A percentile compares a stretch with the other conserved stretches of the same genome.
phyloP scores from a whole-genome alignment of 1,140 invertebrate genomes.

The Lepidurus packardi region DNA sequence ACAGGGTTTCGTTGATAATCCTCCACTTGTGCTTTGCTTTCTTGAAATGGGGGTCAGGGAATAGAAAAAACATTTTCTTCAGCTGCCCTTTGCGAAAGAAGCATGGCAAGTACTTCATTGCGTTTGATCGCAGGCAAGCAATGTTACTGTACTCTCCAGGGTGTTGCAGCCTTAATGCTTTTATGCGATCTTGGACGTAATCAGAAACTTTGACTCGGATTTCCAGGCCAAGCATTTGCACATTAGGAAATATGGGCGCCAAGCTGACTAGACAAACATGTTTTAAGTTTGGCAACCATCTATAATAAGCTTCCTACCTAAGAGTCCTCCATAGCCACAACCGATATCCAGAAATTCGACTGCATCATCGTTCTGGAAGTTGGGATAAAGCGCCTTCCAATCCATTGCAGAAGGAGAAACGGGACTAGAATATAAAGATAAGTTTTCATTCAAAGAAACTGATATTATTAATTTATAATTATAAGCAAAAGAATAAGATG shows the following conservation, averaged over 20 bases:
- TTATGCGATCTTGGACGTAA: conserved; percentile 93
- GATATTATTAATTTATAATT: not conserved
- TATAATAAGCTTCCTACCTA: conserved; percentile 55
- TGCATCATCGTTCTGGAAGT: conserved; percentile 42
- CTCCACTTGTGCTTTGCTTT: conserved; percentile 99
- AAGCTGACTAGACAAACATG: conserved; percentile 64
- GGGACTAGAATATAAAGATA: conserved; percentile 57
- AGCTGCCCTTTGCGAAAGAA: conserved; percentile 93
- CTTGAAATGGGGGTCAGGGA: conserved; percentile 99
- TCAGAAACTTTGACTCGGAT: conserved; percentile 97
- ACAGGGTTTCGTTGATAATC: conserved; percentile 86
- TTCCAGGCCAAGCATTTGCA: conserved; percentile 90
- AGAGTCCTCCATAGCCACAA: conserved; percentile 95
- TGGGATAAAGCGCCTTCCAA: conserved; percentile 69
- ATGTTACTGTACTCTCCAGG: conserved; percentile 83
- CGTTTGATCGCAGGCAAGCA: conserved; percentile 91
- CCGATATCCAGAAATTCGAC: conserved; percentile 96
- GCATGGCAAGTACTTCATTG: conserved; percentile 96
- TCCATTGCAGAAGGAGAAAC: conserved; percentile 65
- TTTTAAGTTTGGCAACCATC: conserved; percentile 28
- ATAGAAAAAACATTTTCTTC: conserved; percentile 98
- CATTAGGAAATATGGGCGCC: conserved; percentile 84
- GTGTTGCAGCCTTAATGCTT: conserved; percentile 71
- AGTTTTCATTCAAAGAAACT: not conserved
- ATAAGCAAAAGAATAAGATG: not conserved